These are phyloP conservation scores for Callimorpha dominula DNA, from an alignment of 2,888 invertebrate genomes.

Conservation along the genomic window DNA sequence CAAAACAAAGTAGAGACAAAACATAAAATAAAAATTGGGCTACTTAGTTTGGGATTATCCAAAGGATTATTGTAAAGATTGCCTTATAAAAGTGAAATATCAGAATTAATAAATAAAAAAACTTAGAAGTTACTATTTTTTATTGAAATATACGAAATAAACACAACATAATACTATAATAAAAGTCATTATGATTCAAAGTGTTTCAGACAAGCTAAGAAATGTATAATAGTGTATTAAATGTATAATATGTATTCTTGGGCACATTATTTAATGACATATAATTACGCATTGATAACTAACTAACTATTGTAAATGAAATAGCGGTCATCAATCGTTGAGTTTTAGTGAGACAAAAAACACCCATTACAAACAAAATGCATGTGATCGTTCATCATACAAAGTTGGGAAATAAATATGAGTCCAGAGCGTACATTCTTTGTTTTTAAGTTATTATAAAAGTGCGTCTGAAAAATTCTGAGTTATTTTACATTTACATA, in stretches of 20 bases:
- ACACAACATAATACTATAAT: not conserved
- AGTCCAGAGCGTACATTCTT: slow-evolving; percentile 32
- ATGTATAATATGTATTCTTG: not conserved
- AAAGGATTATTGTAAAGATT: not conserved
- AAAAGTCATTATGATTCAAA: not conserved
- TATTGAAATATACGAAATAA: not conserved
- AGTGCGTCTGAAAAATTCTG: not conserved
- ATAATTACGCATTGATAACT: not conserved
- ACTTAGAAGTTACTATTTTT: not conserved
- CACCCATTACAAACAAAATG: slow-evolving; percentile 49
- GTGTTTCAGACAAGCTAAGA: not conserved
- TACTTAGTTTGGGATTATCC: no score
- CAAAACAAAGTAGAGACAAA: slow-evolving; percentile 49
- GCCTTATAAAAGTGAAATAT: not conserved
- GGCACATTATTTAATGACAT: not conserved
- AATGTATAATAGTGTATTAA: not conserved
- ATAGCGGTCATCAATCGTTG: slow-evolving; percentile 52
- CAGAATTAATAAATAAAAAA: not conserved
- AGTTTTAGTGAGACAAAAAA: slow-evolving; percentile 47
- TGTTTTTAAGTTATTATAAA: not conserved
- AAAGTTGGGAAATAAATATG: slow-evolving; percentile 45
- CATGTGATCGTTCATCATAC: slow-evolving; percentile 49
- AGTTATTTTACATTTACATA: no score
- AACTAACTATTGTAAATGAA: slow-evolving; percentile 42
- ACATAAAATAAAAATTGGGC: not conserved